Evolutionary conservation across 1,140 invertebrate species (phyloP).

Genomic region (Drosophila bocki): DNA sequence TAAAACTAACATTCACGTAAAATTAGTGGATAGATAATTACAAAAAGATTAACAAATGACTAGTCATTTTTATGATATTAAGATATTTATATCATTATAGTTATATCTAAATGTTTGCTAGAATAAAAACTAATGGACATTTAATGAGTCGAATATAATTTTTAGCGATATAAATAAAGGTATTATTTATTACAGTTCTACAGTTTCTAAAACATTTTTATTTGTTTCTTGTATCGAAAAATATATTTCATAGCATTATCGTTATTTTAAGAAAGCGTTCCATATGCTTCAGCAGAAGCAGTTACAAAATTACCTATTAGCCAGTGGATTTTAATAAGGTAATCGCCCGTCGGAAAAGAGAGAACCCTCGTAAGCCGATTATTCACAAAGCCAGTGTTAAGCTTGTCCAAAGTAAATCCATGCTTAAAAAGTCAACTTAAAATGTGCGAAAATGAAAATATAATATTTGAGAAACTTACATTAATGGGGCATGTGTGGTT

Average conservation of each 20-base stretch:
- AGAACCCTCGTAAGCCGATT: neutral
- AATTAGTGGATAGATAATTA: neutral
- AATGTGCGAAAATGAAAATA: neutral
- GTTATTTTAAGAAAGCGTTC: neutral
- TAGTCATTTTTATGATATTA: neutral
- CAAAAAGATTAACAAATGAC: neutral
- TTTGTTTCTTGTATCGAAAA: neutral
- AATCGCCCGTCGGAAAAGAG: conserved; percentile 8
- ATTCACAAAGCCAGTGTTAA: neutral
- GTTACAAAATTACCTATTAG: neutral
- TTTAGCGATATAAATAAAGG: neutral
- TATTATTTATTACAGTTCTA: too few species aligned
- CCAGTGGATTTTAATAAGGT: neutral
- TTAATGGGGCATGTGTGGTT: conserved; percentile 9
- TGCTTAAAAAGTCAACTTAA: neutral
- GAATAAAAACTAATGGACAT: neutral
- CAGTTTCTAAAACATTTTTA: neutral
- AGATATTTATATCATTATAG: neutral
- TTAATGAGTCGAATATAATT: neutral
- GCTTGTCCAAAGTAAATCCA: conserved; percentile 7
- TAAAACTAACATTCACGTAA: neutral
- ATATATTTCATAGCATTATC: neutral
- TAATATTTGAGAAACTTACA: neutral
- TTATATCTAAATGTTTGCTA: neutral
- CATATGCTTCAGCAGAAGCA: neutral